Evolutionary conservation across 2,888 invertebrate genomes (phyloP), one percentile per base, ranked within the genome.

Genomic region (Blastobasis adustella): DNA sequence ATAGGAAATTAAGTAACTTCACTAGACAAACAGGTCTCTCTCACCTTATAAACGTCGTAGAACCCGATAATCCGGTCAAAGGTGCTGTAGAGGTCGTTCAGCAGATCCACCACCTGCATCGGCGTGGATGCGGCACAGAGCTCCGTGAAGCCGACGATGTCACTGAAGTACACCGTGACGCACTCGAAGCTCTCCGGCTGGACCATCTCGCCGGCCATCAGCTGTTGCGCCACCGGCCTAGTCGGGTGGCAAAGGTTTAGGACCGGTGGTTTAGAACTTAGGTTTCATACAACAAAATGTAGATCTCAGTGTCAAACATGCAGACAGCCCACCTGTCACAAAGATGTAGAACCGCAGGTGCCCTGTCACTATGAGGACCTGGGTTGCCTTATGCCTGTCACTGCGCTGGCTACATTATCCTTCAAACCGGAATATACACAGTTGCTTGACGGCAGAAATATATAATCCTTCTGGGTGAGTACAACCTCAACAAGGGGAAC

Each of bases 1-100:
- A n/a, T n/a, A 23, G 23, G 23, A 3, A 23, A 23, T 23, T 23
- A 3, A 23, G 23, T 23, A 23, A 23, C 23, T 23, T 23, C 23
- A 23, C 23, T 3, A 23, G 23, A 23, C 23, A 23, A 23, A 2
- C 23, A 23, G 23, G 23, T 2, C 8, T 5, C 6, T 55, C 62
- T 53, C 43, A 87, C 97, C 91, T 98, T 98, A 76, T 98, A 98
- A n/a, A 97, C 97, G 70, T 97, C 96, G 75, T 98, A 98, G 71
- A 95, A 96, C 49, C 96, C 98, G 53, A 98, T 97, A 54, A 98
- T 98, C 61, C 96, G 92, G 78, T 99, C 98, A 70, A 99, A 99
- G 0, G 97, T 97, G 69, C 98, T 97, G 81, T 98, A 99, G 39
- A 99, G 90, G 77, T 98, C 98, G 74, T 98, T 99, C 39, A 99